These are phyloP conservation scores for Holothuria glaberrima DNA, from an alignment of 35 echinoderm and acorn worm genomes.

Conservation along the genomic window DNA sequence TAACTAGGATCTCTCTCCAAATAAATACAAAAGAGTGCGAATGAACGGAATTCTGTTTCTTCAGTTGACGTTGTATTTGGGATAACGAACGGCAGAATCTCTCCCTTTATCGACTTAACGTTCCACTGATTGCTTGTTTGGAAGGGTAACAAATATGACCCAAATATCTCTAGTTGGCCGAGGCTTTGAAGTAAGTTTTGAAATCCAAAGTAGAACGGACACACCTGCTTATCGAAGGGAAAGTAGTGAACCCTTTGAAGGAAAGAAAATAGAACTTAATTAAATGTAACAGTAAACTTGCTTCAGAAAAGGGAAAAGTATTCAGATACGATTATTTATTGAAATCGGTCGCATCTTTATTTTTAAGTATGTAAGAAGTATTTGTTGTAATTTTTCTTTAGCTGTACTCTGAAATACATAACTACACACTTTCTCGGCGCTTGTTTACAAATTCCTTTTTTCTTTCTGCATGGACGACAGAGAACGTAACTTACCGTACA, in stretches of 20 bases:
- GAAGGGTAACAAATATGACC: background rate
- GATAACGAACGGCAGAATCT: background rate
- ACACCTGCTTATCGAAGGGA: conserved; percentile 29
- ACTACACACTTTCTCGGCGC: too few species aligned
- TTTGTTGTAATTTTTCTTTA: too few species aligned
- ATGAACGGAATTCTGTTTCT: background rate
- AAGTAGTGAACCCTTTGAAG: background rate
- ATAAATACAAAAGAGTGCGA: background rate
- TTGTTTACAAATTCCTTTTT: too few species aligned
- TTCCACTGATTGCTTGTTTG: background rate
- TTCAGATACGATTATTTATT: too few species aligned
- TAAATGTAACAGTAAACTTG: background rate
- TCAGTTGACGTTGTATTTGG: background rate
- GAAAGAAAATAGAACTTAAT: background rate
- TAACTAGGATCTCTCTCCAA: conserved; percentile 19
- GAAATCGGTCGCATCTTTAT: too few species aligned
- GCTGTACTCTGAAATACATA: too few species aligned
- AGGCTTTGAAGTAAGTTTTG: background rate
- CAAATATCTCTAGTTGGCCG: background rate
- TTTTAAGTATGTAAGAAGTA: too few species aligned
- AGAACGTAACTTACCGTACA: background rate
- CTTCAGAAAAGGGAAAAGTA: too few species aligned
- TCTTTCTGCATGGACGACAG: too few species aligned
- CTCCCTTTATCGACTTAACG: background rate
- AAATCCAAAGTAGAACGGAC: background rate